A percentile compares a stretch with the other conserved stretches of the same genome.
These are phyloP conservation scores for Caerostris extrusa DNA, from an alignment of 1,140 invertebrate species.

Conservation along the genomic window DNA sequence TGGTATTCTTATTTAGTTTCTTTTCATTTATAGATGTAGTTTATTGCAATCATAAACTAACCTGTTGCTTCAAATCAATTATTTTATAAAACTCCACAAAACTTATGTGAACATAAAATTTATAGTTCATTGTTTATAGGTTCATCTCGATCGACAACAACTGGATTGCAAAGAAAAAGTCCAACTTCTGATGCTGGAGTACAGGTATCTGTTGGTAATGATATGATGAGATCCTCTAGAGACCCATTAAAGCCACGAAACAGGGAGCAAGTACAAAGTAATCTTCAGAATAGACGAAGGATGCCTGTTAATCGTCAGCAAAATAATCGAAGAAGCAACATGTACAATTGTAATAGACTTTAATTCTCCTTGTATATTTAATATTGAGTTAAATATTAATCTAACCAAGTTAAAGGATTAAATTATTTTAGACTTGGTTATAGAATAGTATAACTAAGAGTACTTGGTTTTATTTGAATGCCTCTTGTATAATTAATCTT, in stretches of 20 bases:
- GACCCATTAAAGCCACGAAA: conserved; percentile 55
- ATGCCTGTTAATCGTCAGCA: conserved; percentile 10
- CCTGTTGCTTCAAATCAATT: too few relatives aligned
- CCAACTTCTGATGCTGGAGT: conserved; percentile 91
- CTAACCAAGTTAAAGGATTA: neutral
- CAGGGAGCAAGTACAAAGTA: conserved; percentile 30
- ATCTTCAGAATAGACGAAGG: conserved; percentile 36
- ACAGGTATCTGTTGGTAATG: conserved; percentile 83
- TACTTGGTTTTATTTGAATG: neutral
- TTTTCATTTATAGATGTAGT: too few relatives aligned
- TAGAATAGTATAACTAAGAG: neutral
- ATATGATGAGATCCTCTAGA: neutral
- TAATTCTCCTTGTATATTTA: neutral
- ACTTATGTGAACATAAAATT: too few relatives aligned
- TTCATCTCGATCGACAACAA: conserved; percentile 85
- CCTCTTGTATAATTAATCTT: too few relatives aligned
- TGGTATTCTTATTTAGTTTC: too few relatives aligned
- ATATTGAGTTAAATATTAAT: neutral
- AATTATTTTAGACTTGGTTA: neutral
- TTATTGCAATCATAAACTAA: too few relatives aligned
- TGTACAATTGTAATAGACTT: neutral
- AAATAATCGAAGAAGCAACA: conserved; percentile 14
- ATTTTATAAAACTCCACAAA: too few relatives aligned
- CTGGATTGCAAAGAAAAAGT: conserved; percentile 83
- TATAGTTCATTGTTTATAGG: conserved; percentile 77